Conservation (phyloP, 2,888 invertebrate species). For the Phrixothrix hirtus region DNA sequence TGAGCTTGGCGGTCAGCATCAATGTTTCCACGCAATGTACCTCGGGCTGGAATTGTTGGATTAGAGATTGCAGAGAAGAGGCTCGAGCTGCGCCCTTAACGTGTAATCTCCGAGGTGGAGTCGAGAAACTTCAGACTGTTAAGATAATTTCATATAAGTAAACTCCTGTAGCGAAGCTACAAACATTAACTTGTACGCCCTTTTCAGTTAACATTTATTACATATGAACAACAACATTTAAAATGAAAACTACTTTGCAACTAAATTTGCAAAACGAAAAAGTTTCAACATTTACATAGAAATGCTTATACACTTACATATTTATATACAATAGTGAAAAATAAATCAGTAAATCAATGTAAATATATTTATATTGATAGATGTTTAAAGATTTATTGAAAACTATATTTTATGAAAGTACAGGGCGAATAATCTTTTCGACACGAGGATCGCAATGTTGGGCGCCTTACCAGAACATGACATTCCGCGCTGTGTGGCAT, state of each 20-base stretch:
- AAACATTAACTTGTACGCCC: conserved; percentile 22
- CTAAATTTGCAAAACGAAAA: no score
- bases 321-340: background rate
- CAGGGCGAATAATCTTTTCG: conserved; percentile 36
- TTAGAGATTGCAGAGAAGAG: conserved; percentile 48
- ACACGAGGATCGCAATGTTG: conserved; percentile 28
- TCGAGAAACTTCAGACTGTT: conserved; percentile 48
- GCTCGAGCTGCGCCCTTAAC: conserved; percentile 45
- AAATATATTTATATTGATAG: background rate
- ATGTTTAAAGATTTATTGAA: background rate
- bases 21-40: conserved; percentile 56
- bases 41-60: conserved; percentile 51
- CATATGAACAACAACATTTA: conserved; percentile 14
- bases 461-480: conserved; percentile 48
- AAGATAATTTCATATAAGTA: conserved; percentile 49
- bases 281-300: no score
- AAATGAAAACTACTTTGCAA: conserved; percentile 17
- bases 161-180: conserved; percentile 21
- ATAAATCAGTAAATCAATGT: no score
- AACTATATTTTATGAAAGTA: conserved; percentile 15
- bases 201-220: conserved; percentile 24
- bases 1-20: conserved; percentile 55
- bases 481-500: conserved; percentile 55
- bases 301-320: no score
- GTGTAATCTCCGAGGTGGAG: conserved; percentile 50